Base-by-base conservation (phyloP, 2,888 invertebrate species). In the Xanthia icteritia region DNA sequence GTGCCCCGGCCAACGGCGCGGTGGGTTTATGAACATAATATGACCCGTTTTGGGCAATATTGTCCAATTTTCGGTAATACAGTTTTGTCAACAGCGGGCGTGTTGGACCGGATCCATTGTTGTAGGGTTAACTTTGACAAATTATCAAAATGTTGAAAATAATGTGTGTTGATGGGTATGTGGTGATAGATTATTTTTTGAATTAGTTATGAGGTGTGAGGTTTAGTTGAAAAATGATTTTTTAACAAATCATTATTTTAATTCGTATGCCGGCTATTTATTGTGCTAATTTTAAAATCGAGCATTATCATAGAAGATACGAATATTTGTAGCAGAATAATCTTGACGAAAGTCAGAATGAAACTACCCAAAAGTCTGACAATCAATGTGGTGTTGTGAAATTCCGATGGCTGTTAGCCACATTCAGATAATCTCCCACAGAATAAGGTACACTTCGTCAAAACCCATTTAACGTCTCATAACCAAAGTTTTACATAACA, bases 51-150 rank as follows among this genome's bases (percentile, higher is more conserved):
- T 93, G 92, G 94, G 92, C 93, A 96, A 96, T 96, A 96, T 96
- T 96, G 95, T 95, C 94, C 92, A 94, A 95, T 96, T 93, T 95
- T 95, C 94, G 96, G 96, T 96, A 95, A 96, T 96, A 96, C 88
- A 96, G 96, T 96, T 96, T 96, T 95, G 96, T 96, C 95, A 96
- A 96, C 96, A 96, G 90, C 87, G 94, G 95, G 95, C 94, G 94
- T 93, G 94, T 89, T 91, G 86, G 92, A 91, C 92, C 92, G 90
- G 89, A 84, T 84, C 87, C 85, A 84, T 91, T 91, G 89, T 88
- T 90, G 87, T 81, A 93, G 95, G 96, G 96, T 95, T 94, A 93
- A 91, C 83, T 86, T 92, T 96, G 96, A 96, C 96, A 96, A 96
- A 96, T 96, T 95, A 94, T 94, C 91, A 91, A 89, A 88, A 87